Evolutionary conservation across 2,113 vertebrate species (phyloP).

Genomic region (Cololabis saira): DNA sequence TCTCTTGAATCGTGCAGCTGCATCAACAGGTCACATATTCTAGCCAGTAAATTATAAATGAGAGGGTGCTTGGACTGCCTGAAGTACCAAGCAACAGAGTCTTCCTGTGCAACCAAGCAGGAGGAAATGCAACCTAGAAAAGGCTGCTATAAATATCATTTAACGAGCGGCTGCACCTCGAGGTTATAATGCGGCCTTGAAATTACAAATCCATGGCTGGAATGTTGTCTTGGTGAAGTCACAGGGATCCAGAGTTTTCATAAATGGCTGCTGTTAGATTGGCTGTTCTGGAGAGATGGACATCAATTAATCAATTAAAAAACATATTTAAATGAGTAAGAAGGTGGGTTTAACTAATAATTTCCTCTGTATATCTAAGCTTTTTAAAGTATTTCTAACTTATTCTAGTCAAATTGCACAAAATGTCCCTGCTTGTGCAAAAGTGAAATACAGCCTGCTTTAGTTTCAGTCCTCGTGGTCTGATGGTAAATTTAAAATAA

Average conservation of each 20-base stretch:
- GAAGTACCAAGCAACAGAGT: not conserved
- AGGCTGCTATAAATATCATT: constrained; percentile 38
- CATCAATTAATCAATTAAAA: not conserved
- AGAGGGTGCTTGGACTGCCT: not conserved
- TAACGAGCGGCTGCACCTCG: not conserved
- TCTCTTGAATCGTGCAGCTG: not conserved
- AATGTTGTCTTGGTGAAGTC: not conserved
- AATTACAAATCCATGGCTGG: constrained; percentile 7
- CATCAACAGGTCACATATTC: too few species aligned
- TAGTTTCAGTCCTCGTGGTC: too few species aligned
- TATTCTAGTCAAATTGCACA: too few species aligned
- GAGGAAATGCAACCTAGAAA: constrained; percentile 25
- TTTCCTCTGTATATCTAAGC: too few species aligned
- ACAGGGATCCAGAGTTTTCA: not conserved
- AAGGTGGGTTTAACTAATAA: too few species aligned
- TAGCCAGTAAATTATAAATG: not conserved
- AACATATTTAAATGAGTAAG: not conserved
- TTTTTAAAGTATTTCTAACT: too few species aligned
- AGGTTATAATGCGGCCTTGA: constrained; percentile 27
- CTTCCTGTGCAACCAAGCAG: not conserved
- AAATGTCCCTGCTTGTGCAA: too few species aligned
- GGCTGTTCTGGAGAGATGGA: not conserved
- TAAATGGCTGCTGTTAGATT: not conserved
- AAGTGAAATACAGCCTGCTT: too few species aligned
- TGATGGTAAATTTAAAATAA: too few species aligned